Conservation (phyloP, 2,888 invertebrate species). For the Cheilosia soror region DNA sequence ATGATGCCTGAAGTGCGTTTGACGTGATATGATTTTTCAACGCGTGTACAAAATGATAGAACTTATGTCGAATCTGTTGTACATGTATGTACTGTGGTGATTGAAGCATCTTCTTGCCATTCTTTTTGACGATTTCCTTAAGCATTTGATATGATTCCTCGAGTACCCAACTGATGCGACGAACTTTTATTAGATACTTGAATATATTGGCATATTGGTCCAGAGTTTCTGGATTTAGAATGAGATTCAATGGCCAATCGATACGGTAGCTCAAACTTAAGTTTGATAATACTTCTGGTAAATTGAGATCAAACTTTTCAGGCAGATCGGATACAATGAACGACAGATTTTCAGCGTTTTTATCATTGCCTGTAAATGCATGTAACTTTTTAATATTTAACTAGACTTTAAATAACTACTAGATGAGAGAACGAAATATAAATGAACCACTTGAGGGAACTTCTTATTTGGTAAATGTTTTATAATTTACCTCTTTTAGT, state of each 20-base stretch:
- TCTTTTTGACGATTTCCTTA: constrained; percentile 86
- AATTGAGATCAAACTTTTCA: constrained; percentile 86
- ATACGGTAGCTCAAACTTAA: constrained; percentile 89
- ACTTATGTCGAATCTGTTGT: constrained; percentile 89
- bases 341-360: constrained; percentile 87
- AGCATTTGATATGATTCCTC: constrained; percentile 89
- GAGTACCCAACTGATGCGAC: constrained; percentile 90
- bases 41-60: constrained; percentile 90
- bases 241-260: constrained; percentile 91
- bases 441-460: too few relatives aligned
- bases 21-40: constrained; percentile 91
- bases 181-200: constrained; percentile 90
- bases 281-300: constrained; percentile 88
- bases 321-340: constrained; percentile 87
- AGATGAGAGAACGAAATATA: too few relatives aligned
- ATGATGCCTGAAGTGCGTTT: constrained; percentile 89
- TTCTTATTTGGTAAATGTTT: too few relatives aligned
- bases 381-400: not conserved
- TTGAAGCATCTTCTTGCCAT: constrained; percentile 84
- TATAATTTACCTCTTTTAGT: too few relatives aligned
- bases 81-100: constrained; percentile 89
- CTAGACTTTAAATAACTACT: too few relatives aligned
- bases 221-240: constrained; percentile 89
- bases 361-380: constrained; percentile 84
- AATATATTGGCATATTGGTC: constrained; percentile 90